Evolutionary conservation across 1,140 invertebrate species (phyloP), one percentile per base, ranked within the genome.

Genomic region (Dreissena rostriformis): DNA sequence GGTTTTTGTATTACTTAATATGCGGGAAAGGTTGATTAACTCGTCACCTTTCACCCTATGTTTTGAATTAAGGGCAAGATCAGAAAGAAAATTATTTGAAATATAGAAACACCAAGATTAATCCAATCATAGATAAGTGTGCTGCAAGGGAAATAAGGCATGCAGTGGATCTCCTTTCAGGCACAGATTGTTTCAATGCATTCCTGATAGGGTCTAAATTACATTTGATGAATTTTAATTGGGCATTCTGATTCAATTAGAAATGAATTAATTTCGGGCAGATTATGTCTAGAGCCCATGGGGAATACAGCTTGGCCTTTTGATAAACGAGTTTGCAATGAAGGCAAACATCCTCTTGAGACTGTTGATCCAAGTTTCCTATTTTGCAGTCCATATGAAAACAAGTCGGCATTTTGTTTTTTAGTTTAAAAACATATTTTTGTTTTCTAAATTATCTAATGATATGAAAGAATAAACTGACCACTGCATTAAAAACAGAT

Each of bases 221-320:
- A 15, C 49, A 72, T 51, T 72, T 73, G 61, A 73, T 74, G 80
- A 65, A 66, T 65, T 12, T 82, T 74, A 82, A 82, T 82, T 67
- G 80, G 66, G 57, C 80, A 75, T 82, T 75, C 26, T 82, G 55
- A 74, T 82, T 82, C 49, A 75, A 82, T 82, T 75, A 71, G 70
- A 82, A 75, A 82, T 29, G 72, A 53, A 82, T 82, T 82, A 82
- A 75, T 82, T 75, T 74, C 19, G n/a, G 29, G 24, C 29, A 73
- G 80, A 82, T 82, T 82, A 75, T 28, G 68, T 28, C 51, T 63
- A 73, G 73, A 63, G 53, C 71, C 80, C 22, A 15, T 55, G 24
- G 63, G 80, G 65, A 74, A n/a, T 52, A 75, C 19, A 26, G 15
- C 29, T 53, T 79, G 26, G 51, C 39, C 61, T 7, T 61, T 39